Conservation (phyloP, 1,140 invertebrate genomes). For the Ridgeia piscesae region DNA sequence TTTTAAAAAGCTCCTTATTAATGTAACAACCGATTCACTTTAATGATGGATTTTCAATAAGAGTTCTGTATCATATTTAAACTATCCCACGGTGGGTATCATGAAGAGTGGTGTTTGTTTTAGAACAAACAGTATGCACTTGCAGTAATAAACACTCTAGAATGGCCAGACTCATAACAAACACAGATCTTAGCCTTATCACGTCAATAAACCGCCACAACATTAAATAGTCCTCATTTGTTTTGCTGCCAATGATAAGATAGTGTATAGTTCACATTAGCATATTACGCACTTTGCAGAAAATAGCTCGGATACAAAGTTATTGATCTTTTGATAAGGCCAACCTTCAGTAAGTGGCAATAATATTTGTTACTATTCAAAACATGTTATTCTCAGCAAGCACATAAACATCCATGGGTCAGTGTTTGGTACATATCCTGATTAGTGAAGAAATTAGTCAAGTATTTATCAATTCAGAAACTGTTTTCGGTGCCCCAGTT, state of each 20-base stretch:
- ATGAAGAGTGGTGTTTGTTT: too few species aligned
- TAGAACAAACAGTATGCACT: neutral
- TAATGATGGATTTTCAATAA: too few species aligned
- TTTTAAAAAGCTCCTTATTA: too few species aligned
- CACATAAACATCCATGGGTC: neutral
- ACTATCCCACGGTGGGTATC: too few species aligned
- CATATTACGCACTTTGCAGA: neutral
- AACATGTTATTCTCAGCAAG: neutral
- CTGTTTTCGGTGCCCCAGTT: too few species aligned
- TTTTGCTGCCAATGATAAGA: neutral
- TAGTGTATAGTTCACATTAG: neutral
- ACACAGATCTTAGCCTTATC: neutral
- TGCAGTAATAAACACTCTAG: neutral
- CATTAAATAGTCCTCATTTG: neutral
- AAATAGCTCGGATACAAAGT: neutral
- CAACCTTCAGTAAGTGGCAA: neutral
- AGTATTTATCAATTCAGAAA: neutral
- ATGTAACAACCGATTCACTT: too few species aligned
- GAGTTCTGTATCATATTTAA: too few species aligned
- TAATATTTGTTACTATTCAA: neutral
- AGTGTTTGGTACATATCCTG: neutral
- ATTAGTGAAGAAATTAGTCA: neutral
- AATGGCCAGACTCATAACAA: neutral
- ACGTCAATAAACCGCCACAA: neutral
- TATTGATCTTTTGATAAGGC: neutral